Evolutionary conservation across 2,113 vertebrate genomes (phyloP), one percentile per base, ranked within the genome.

Genomic region (Odontophorus gujanensis): DNA sequence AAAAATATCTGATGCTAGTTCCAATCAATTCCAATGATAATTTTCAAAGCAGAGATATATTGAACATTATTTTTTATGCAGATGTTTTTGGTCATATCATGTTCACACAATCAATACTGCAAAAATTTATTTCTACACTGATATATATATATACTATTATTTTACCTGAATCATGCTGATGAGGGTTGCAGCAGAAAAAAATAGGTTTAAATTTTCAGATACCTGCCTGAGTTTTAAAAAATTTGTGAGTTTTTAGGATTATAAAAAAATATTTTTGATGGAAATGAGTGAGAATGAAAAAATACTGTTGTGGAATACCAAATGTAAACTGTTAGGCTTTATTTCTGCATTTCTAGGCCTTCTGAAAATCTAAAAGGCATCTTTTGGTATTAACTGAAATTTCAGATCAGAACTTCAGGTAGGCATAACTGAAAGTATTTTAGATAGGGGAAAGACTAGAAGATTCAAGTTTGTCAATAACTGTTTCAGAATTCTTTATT

Each of bases 1-100:
- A 20, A 93, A 92, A 94, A 86, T 15, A 65, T 94, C 77, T 88
- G 82, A 80, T 92, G 61, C 53, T 87, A 16, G 47, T 90, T 89
- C 51, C 7, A 82, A 2, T 57, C 2, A n/a, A 58, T 92, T 92
- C 72, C 85, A 92, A n/a, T 7, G 25, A 57, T 71, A n/a, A 28
- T 63, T 93, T 83, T 83, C 65, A 65, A 79, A 92, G 21, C 10
- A 25, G 20, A 42, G 20, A 42, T 85, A 7, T 67, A 71, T 42
- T 2, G 0, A 16, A 45, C 43, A 0, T 51, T 22, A 63, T 87
- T 85, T 13, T 83, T 68, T 13, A 59, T 74, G 25, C 30, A 74
- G 78, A 36, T 40, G 8, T 57, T 90, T 67, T 61, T 8, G 16
- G 82, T 87, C 10, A 6, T 65, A 9, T 36, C 47, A 13, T 71